A percentile compares a stretch with the other conserved stretches of the same genome.
Conservation (phyloP, 2,113 vertebrate species). For the Muntiacus muntjak region DNA sequence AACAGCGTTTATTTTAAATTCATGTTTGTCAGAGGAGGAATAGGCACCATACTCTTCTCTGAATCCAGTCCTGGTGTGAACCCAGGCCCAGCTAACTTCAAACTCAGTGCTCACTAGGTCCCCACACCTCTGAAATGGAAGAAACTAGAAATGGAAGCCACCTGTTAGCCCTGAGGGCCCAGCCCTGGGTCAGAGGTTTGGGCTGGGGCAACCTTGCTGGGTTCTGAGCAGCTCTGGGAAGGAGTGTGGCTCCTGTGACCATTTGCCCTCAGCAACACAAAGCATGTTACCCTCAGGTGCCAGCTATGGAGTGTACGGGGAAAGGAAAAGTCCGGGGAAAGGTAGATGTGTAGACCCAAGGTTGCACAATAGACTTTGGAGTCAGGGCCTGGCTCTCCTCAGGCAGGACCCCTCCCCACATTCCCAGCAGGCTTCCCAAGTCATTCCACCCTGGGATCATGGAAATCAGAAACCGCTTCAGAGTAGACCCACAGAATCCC, state of each 20-base stretch:
- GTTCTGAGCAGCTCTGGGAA: not conserved
- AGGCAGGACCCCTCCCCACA: not conserved
- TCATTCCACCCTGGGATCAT: not conserved
- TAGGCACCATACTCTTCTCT: not conserved
- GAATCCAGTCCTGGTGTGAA: not conserved
- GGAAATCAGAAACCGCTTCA: not conserved
- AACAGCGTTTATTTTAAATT: not conserved
- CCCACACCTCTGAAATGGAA: not conserved
- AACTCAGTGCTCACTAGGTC: not conserved
- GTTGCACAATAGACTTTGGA: not conserved
- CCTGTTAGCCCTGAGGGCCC: not conserved
- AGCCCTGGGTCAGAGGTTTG: accelerated
- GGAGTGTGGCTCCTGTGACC: not conserved
- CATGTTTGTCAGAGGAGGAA: too few species aligned
- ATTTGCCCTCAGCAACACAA: accelerated
- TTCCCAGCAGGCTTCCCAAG: not conserved
- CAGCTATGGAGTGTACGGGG: accelerated
- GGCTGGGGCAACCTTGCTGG: not conserved
- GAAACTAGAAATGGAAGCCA: too few species aligned
- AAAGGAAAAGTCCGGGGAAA: not conserved
- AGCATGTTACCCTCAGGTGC: accelerated
- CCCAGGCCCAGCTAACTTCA: not conserved
- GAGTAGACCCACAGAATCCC: not conserved
- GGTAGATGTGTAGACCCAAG: not conserved
- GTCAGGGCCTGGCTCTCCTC: not conserved